Evolutionary conservation across 2,888 invertebrate genomes (phyloP), one percentile per base, ranked within the genome.

Genomic region (Boloria selene): DNA sequence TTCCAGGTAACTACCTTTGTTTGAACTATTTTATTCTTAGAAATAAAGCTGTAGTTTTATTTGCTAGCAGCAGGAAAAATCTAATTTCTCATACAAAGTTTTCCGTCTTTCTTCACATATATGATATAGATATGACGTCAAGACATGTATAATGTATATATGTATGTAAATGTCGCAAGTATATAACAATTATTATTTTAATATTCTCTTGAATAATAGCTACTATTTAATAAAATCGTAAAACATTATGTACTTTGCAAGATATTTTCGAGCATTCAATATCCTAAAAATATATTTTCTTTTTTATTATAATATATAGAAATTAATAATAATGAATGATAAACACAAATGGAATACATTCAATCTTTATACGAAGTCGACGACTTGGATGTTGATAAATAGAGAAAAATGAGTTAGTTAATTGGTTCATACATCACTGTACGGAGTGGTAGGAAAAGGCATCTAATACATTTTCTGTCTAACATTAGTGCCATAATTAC

Each of bases 1-100:
- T 93, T 73, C 88, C 92, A 18, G 91, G 93, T 83, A 82, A 81
- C 17, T 44, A 49, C 22, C 44, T 60, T 53, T 60, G 38, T 53
- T 49, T 51, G 60, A 63, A 67, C 61, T 64, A 2, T 1, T 22
- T 44, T 17, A 6, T 17, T 45, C 53, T 47, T 13, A 38, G 13
- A 45, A 44, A 44, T 44, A 38, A 10, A 7, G 7, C 10, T 7
- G 10, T 38, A 7, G 31, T 38, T 38, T 38, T 38, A 38, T 10
- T 38, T 38, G 10, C 31, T 10, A 38, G 31, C 7, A 38, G 1
- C 7, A 7, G 10, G 31, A 38, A 38, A 2, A 38, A 38, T 38
- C 31, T 38, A 2, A 2, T 38, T 7, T 3, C 31, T 10, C 31
- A 10, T 38, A 38, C 10, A 38, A 38, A 38, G 10, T 38, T 38